These are phyloP conservation scores for Diloba caeruleocephala DNA, from an alignment of 2,888 invertebrate species.

Conservation along the genomic window DNA sequence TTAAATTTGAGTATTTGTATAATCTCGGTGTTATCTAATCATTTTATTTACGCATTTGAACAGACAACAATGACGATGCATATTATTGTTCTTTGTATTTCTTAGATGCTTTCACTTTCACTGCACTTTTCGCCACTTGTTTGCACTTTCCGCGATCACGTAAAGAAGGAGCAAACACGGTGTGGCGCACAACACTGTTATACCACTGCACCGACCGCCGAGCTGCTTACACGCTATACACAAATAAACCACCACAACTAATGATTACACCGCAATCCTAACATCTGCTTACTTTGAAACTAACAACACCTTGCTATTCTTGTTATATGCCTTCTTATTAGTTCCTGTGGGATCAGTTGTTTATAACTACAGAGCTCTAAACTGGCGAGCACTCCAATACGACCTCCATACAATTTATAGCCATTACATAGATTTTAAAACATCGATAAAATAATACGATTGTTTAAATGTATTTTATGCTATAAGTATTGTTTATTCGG, in stretches of 20 bases:
- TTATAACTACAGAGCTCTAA: too few species aligned
- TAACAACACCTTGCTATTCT: constrained; percentile 40
- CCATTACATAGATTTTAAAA: too few species aligned
- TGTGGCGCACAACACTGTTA: constrained; percentile 37
- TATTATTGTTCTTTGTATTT: constrained; percentile 2
- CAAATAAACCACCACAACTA: constrained; percentile 70
- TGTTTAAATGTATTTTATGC: too few species aligned
- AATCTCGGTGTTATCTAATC: constrained; percentile 11
- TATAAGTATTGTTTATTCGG: too few species aligned
- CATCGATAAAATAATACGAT: too few species aligned
- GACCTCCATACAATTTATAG: too few species aligned
- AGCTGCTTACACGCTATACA: constrained; percentile 56
- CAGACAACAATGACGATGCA: constrained; percentile 11
- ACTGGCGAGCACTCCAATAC: too few species aligned
- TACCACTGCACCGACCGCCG: constrained; percentile 44
- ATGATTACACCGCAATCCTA: constrained; percentile 64
- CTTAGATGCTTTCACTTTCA: constrained; percentile 17
- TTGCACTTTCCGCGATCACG: constrained; percentile 24
- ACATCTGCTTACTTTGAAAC: constrained; percentile 63
- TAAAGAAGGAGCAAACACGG: constrained; percentile 24
- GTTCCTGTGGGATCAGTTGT: too few species aligned
- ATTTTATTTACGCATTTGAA: constrained; percentile 1
- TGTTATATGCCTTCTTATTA: constrained; percentile 7
- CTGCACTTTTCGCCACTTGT: constrained; percentile 31
- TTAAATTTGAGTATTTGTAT: too few species aligned